These are phyloP conservation scores for Aramus guarauna DNA, from an alignment of 2,113 vertebrate species.

Conservation along the genomic window DNA sequence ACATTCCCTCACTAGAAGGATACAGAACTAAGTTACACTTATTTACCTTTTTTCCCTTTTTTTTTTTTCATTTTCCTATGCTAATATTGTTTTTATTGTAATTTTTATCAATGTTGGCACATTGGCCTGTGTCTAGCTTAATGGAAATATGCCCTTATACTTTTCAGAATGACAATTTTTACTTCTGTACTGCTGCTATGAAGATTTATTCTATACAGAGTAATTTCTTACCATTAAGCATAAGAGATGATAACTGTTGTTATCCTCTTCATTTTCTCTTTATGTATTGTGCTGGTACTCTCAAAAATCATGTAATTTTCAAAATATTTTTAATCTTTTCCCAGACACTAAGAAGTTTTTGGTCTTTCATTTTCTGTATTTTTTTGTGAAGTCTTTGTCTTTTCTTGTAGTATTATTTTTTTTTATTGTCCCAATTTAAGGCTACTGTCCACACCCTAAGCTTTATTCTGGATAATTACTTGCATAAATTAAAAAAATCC, in stretches of 20 bases:
- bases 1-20: neutral
- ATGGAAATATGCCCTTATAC: neutral
- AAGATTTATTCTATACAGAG: neutral
- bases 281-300: neutral
- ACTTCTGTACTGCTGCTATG: neutral
- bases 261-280: neutral
- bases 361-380: neutral
- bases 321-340: neutral
- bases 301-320: neutral
- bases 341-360: neutral
- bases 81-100: neutral
- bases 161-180: neutral
- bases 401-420: neutral
- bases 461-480: neutral
- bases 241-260: neutral
- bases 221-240: neutral
- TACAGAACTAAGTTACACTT: neutral
- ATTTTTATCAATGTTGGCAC: neutral
- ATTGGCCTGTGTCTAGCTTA: neutral
- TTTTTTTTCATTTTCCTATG: neutral
- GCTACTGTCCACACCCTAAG: neutral
- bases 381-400: neutral
- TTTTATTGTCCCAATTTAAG: neutral
- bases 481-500: neutral
- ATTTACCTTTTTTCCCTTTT: neutral